Percentiles rank a stretch among this genome's conserved stretches.
Conservation (phyloP, 1,140 invertebrate genomes). For the Pentalonia nigronervosa region DNA sequence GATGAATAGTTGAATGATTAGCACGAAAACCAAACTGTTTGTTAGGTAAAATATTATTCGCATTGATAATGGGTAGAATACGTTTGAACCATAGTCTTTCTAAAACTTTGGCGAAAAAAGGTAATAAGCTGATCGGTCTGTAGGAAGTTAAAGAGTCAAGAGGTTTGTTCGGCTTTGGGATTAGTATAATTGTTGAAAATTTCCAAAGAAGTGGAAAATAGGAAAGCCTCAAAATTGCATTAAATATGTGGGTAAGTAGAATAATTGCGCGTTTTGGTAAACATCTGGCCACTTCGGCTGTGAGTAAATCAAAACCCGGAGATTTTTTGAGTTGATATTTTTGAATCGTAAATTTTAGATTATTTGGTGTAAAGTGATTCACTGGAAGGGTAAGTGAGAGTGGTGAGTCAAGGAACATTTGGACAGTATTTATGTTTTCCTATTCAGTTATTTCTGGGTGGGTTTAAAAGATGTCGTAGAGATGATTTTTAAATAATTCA, state of each 20-base stretch:
- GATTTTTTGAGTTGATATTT: constrained; percentile 24
- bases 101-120: too few relatives aligned
- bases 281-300: too few relatives aligned
- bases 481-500: constrained; percentile 58
- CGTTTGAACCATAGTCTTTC: constrained; percentile 60
- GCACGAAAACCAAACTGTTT: constrained; percentile 63
- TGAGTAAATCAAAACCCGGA: constrained; percentile 50
- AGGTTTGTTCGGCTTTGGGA: constrained; percentile 62
- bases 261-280: neutral
- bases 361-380: neutral
- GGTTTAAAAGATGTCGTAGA: constrained; percentile 57
- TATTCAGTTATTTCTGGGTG: neutral
- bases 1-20: constrained; percentile 36
- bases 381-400: too few relatives aligned
- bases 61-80: constrained; percentile 58
- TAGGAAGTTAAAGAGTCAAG: constrained; percentile 61
- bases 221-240: constrained; percentile 30
- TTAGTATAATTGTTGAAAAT: constrained; percentile 62
- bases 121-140: too few relatives aligned
- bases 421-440: neutral
- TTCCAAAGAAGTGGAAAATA: constrained; percentile 62
- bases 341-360: neutral
- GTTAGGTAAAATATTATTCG: constrained; percentile 60
- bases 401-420: neutral
- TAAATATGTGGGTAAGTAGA: constrained; percentile 44